Evolutionary conservation across 2,888 invertebrate genomes (phyloP), one percentile per base, ranked within the genome.

Genomic region (Dioctria rufipes): DNA sequence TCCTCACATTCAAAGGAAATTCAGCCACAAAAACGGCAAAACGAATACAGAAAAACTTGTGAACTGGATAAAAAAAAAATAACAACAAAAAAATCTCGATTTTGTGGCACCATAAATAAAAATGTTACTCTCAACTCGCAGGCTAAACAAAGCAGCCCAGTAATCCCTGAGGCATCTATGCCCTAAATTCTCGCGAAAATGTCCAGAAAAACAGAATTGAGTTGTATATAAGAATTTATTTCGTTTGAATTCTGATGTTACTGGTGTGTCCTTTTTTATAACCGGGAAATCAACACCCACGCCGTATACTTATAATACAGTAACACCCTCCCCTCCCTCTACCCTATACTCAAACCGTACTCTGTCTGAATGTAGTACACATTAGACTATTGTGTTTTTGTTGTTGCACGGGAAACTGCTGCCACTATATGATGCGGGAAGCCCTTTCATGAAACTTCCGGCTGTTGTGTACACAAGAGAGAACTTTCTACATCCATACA

Each of bases 181-280:
- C 37, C 51, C 54, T 40, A 11, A n/a, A 54, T 51, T n/a, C 6
- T 51, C 54, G 54, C 71, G 71, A 71, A 71, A 71, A 51, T 5
- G 71, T 8, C 71, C 37, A 42, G 61, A 75, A 75, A 73, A 75
- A 75, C 58, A 60, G 43, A 75, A 75, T 75, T 75, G 75, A 75
- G 75, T 75, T 42, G 42, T 75, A 75, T 60, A 75, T 75, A 61
- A 75, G 46, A 42, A 75, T 75, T 75, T 75, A 75, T 75, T 60
- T 61, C 75, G 43, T 75, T 75, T 75, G 60, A 75, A 75, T 75
- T 61, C 61, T 75, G 73, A n/a, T 46, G 58, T 25, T 25, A 25
- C 4, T 5, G 49, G 46, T 67, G 69, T 63, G 43, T 66, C 66
- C 42, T 42, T 46, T 25, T 46, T 46, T 46, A 46, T 46, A 46